phyloP scores from a whole-genome alignment of 2,888 invertebrate genomes.

The Tachina grossa region DNA sequence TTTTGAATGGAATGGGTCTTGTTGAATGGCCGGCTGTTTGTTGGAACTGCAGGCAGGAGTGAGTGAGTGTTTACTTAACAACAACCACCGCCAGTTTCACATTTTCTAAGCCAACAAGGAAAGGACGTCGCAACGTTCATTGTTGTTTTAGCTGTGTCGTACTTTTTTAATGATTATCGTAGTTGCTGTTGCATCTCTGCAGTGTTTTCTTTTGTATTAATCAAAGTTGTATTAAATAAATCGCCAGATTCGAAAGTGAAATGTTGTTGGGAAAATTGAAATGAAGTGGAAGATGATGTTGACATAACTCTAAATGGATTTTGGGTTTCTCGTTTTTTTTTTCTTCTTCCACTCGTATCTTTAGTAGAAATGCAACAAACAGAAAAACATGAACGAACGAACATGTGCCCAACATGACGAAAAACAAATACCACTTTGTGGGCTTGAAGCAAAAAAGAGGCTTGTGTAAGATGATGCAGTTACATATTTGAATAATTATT shows the following conservation, averaged over 20 bases:
- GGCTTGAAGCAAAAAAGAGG: background rate
- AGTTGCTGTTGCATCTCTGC: slow-evolving; percentile 24
- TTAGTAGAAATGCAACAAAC: background rate
- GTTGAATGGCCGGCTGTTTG: slow-evolving; percentile 24
- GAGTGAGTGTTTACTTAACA: slow-evolving; percentile 21
- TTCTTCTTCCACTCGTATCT: too few species aligned
- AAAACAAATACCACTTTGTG: background rate
- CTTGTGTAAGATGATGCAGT: background rate
- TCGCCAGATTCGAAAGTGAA: slow-evolving; percentile 65
- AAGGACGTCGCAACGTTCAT: slow-evolving; percentile 32
- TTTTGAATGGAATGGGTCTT: slow-evolving; percentile 10
- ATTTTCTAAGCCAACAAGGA: slow-evolving; percentile 25
- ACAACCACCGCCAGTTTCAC: slow-evolving; percentile 15
- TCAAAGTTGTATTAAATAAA: slow-evolving; percentile 29
- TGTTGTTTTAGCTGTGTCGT: slow-evolving; percentile 16
- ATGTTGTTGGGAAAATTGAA: slow-evolving; percentile 35
- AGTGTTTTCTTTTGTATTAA: background rate
- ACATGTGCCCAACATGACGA: background rate
- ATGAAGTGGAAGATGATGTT: slow-evolving; percentile 51
- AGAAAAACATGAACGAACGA: background rate
- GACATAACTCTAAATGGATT: slow-evolving; percentile 51
- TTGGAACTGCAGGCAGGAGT: slow-evolving; percentile 10
- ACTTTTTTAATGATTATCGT: slow-evolving; percentile 34
- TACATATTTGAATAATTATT: slow-evolving; percentile 21
- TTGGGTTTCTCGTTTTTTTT: slow-evolving; percentile 9